Evolutionary conservation across 1,140 invertebrate genomes (phyloP).

Genomic region (Panagrolaimus sp.): DNA sequence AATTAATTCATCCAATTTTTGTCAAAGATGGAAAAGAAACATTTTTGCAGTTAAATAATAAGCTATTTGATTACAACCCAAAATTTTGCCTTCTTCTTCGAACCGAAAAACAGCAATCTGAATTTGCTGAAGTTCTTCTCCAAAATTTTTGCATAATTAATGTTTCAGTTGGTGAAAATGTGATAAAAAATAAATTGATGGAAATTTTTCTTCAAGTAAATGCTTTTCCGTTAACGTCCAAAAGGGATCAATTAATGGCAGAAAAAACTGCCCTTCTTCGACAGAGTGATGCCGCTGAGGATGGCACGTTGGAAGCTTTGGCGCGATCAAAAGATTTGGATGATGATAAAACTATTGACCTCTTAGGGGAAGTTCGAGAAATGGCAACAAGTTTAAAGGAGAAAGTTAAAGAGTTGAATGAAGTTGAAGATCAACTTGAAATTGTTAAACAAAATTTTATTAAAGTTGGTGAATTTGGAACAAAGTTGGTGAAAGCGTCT

Average conservation of each 20-base stretch:
- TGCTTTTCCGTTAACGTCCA: conserved; percentile 26
- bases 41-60: not conserved
- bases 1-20: conserved; percentile 31
- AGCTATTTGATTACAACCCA: not conserved
- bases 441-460: conserved; percentile 23
- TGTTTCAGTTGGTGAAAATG: not conserved
- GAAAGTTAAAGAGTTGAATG: conserved; percentile 19
- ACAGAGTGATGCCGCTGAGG: conserved; percentile 36
- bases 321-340: conserved; percentile 36
- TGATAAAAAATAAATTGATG: conserved; percentile 28
- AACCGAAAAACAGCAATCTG: not conserved
- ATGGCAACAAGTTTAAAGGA: conserved; percentile 14
- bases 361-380: conserved; percentile 27
- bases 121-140: not conserved
- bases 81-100: not conserved
- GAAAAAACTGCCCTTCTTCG: conserved; percentile 36
- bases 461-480: conserved; percentile 28
- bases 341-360: conserved; percentile 39
- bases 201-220: conserved; percentile 31
- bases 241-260: conserved; percentile 37
- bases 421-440: conserved; percentile 26
- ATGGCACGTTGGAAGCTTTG: conserved; percentile 32
- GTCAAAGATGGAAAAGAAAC: conserved; percentile 16
- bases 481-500: conserved; percentile 32
- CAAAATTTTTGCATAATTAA: conserved; percentile 28